Base-by-base conservation (phyloP, 2,113 vertebrate genomes). In the Sinocyclocheilus anshuiensis region DNA sequence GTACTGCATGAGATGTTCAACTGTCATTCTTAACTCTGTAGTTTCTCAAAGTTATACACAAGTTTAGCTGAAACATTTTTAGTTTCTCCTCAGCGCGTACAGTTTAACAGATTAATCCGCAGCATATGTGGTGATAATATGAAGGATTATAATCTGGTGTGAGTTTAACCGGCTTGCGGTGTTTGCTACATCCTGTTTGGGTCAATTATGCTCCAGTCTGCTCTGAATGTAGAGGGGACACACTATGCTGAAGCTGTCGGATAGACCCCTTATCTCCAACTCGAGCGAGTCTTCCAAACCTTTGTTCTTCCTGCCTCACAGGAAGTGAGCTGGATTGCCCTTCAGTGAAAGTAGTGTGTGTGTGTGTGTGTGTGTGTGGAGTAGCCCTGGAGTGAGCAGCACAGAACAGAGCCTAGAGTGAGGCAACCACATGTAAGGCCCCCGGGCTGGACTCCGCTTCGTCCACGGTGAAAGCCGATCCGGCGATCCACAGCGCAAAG, bases 211-310 rank as follows among this genome's bases (percentile, higher is more conserved):
- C 86, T 90, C 90, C 88, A 92, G 90, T 93, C 91, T 90, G 91
- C 92, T 92, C 92, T 90, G 91, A 88, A 92, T 89, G 90, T 83
- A 91, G 91, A 94, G 91, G 86, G 89, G 86, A 55, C 33, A 92
- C 88, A 90, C 91, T 92, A 89, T 93, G 93, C 75, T 87, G 92
- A 84, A 90, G 87, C 42, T 48, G 45, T 24, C n/a, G 18, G 48
- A 77, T 18, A 26, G 48, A 55, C 36, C 18, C 36, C 36, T 72
- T 42, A 42, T 72, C 69, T 72, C 69, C 36, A 20, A 72, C 36
- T 72, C 18, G 75, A 77, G 24, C 45, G 20, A 13, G n/a, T 77
- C 24, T 77, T 53, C 48, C 6, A 16, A 10, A 77, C 24, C 15
- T 55, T 53, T 53, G 75, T 50, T 77, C 75, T 53, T 77, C 48